These are phyloP conservation scores for Apamea epomidion DNA, from an alignment of 2,888 invertebrate species.

Conservation along the genomic window DNA sequence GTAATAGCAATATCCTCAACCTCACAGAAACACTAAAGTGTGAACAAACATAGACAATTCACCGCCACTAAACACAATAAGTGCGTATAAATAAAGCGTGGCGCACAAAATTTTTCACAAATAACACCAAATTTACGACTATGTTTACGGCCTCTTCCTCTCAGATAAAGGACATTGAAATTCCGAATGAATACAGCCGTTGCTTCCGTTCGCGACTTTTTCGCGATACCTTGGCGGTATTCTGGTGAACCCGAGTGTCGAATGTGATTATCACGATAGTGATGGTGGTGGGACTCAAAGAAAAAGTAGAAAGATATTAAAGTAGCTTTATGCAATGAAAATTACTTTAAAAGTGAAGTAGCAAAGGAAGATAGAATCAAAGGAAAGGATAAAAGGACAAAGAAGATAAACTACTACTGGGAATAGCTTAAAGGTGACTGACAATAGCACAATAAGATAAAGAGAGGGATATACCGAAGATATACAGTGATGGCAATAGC, in stretches of 20 bases:
- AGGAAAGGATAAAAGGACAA: background rate
- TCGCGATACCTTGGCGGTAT: slow-evolving; percentile 69
- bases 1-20: background rate
- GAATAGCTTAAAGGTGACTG: no score
- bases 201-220: slow-evolving; percentile 70
- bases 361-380: background rate
- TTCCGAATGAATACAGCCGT: slow-evolving; percentile 80
- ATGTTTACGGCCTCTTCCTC: slow-evolving; percentile 83
- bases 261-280: slow-evolving; percentile 11
- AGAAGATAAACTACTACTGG: background rate
- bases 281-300: background rate
- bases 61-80: slow-evolving; percentile 62
- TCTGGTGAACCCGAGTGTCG: slow-evolving; percentile 52
- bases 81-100: slow-evolving; percentile 66
- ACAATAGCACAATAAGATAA: background rate
- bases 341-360: background rate
- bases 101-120: slow-evolving; percentile 76
- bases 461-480: no score
- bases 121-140: slow-evolving; percentile 85
- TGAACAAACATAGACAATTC: slow-evolving; percentile 38
- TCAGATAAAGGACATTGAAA: slow-evolving; percentile 86
- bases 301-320: no score
- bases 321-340: background rate
- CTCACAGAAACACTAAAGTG: background rate
- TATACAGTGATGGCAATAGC: background rate